Conservation (phyloP, 2,113 vertebrate species). For the Thamnaconus septentrionalis region DNA sequence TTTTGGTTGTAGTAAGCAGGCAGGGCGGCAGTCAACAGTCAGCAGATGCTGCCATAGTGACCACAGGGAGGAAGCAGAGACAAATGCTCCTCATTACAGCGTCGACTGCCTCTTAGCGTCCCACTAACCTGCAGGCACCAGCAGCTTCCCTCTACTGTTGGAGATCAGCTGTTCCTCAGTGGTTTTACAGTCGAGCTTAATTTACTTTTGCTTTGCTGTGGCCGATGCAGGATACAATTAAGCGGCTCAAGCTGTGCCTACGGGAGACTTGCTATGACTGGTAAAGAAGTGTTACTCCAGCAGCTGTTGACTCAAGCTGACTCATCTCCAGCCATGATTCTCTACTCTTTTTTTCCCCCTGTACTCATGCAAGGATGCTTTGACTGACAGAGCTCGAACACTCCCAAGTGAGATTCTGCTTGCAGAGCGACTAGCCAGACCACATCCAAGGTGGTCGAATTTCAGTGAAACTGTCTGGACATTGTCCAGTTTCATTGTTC, state of each 20-base stretch:
- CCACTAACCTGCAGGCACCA: constrained; percentile 57
- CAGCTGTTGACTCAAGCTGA: constrained; percentile 7
- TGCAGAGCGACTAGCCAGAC: constrained; percentile 18
- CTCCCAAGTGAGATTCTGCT: constrained; percentile 17
- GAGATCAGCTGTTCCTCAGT: constrained; percentile 59
- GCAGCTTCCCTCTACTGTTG: constrained; percentile 54
- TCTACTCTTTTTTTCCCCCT: constrained; percentile 1
- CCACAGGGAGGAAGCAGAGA: constrained; percentile 66
- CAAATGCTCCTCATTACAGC: constrained; percentile 65
- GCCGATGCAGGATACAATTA: not conserved
- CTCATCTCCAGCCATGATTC: constrained; percentile 4
- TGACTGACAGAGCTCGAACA: constrained; percentile 20
- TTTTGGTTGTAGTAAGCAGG: constrained; percentile 36
- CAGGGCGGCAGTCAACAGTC: constrained; percentile 37
- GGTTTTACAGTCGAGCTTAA: constrained; percentile 36
- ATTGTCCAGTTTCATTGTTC: constrained; percentile 47
- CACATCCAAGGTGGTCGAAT: constrained; percentile 37
- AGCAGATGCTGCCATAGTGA: constrained; percentile 67
- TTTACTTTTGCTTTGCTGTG: constrained; percentile 28
- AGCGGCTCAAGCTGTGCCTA: too few species aligned
- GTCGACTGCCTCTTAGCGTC: constrained; percentile 53
- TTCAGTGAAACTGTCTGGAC: constrained; percentile 43
- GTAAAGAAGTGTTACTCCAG: not conserved
- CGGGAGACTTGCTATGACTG: too few species aligned
- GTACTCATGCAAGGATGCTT: constrained; percentile 7